Evolutionary conservation across 2,888 invertebrate species (phyloP), one percentile per base, ranked within the genome.

Genomic region (Dichetophora obliterata): DNA sequence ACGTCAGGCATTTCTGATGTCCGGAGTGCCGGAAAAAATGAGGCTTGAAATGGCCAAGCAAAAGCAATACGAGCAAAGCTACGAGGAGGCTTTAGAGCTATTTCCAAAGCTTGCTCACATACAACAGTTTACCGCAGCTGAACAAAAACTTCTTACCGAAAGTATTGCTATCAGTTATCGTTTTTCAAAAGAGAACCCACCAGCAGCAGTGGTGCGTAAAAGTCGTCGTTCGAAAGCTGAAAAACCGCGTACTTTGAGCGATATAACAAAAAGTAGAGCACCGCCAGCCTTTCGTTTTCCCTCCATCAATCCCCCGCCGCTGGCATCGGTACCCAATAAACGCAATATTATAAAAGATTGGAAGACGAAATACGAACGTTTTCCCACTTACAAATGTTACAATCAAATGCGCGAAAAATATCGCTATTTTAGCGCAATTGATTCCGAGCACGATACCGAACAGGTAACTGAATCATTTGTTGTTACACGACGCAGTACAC

Each of bases 51-150:
- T 90, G 75, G 88, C 86, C 54, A 91, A 91, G 79, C 91, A 91
- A 83, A 91, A 90, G 81, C 84, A 84, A 78, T 85, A 84, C 78
- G 89, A 88, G 79, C 89, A 90, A 71, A 78, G 76, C 37, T 87
- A 84, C 70, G 86, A 86, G 61, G 84, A 86, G 65, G 86, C 86
- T 37, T 87, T 87, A 37, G 90, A 91, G 82, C 84, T 88, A 57
- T 95, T 94, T 88, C 93, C 93, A 22, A 85, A 86, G 81, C 91
- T 93, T 37, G 92, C 92, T 80, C 95, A 95, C 85, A 86, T 95
- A 31, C 91, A 91, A 82, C 93, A 94, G 84, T 85, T 87, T 75
- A 85, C 85, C 50, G 82, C 83, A 14, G 63, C 80, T 9, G 80
- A 83, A 34, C 52, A 37, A 4, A 22, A n/a, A 3, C 22, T 50